Conservation (phyloP, 2,888 invertebrate species). For the Mimas tiliae region DNA sequence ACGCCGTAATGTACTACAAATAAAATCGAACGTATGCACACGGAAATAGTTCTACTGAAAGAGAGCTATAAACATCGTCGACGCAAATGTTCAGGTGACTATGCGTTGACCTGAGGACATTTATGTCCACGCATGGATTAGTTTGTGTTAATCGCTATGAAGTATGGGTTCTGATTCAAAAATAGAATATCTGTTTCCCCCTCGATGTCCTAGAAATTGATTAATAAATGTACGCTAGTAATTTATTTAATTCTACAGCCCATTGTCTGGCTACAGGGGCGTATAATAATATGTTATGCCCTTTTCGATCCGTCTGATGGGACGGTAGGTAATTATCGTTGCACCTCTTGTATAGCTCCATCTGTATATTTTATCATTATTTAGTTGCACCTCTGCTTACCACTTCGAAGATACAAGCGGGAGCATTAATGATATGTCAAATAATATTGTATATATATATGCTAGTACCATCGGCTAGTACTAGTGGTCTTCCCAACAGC, state of each 20-base stretch:
- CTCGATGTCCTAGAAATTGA: not conserved
- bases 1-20: constrained; percentile 69
- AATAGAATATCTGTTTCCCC: not conserved
- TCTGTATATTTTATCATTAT: too few relatives aligned
- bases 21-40: constrained; percentile 62
- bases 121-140: not conserved
- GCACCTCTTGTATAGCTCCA: too few relatives aligned
- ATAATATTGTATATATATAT: too few relatives aligned
- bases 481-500: too few relatives aligned
- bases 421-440: too few relatives aligned
- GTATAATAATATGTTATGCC: too few relatives aligned
- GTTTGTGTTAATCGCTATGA: not conserved
- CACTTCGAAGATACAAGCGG: too few relatives aligned
- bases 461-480: too few relatives aligned
- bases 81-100: not conserved
- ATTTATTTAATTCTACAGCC: not conserved
- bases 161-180: not conserved
- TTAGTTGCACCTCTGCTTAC: too few relatives aligned
- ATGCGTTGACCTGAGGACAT: not conserved
- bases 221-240: not conserved
- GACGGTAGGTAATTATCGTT: too few relatives aligned
- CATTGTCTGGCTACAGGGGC: too few relatives aligned
- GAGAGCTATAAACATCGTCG: constrained; percentile 44
- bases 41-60: constrained; percentile 61
- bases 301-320: too few relatives aligned